A percentile compares a stretch with the other conserved stretches of the same genome.
Evolutionary conservation across 2,888 invertebrate genomes (phyloP).

Genomic region (Ypsolopha sequella): DNA sequence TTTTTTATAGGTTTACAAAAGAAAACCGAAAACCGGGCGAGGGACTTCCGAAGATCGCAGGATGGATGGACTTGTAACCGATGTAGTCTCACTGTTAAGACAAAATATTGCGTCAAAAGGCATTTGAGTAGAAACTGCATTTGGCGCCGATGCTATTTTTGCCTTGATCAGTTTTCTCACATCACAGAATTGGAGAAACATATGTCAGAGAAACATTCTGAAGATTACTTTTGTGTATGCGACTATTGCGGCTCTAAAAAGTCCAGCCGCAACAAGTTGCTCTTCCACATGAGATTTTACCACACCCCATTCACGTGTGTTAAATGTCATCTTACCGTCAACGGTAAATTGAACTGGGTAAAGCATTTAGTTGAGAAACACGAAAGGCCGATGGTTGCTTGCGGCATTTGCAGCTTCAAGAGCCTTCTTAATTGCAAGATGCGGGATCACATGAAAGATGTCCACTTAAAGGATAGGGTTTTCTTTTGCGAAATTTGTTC

Average conservation of each 20-base stretch:
- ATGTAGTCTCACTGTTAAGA: no score
- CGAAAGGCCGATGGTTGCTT: constrained; percentile 11
- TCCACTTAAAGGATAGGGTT: background rate
- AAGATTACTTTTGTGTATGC: background rate
- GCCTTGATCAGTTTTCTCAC: no score
- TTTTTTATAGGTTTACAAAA: no score
- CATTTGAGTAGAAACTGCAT: no score
- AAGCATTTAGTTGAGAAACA: constrained; percentile 6
- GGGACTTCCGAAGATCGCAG: no score
- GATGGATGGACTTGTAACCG: no score
- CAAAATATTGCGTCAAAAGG: no score
- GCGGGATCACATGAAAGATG: background rate
- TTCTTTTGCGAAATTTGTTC: constrained; percentile 4
- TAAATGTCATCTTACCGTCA: background rate
- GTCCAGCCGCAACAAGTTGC: background rate
- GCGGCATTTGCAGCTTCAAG: constrained; percentile 15
- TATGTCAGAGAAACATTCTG: background rate
- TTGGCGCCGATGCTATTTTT: no score
- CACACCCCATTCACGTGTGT: background rate
- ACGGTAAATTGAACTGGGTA: background rate
- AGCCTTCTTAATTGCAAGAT: background rate
- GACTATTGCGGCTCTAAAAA: background rate
- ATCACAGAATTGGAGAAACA: no score
- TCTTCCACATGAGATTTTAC: background rate
- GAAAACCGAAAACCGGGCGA: no score